phyloP scores from a whole-genome alignment of 2,888 invertebrate species.

The Dexiosoma caninum region DNA sequence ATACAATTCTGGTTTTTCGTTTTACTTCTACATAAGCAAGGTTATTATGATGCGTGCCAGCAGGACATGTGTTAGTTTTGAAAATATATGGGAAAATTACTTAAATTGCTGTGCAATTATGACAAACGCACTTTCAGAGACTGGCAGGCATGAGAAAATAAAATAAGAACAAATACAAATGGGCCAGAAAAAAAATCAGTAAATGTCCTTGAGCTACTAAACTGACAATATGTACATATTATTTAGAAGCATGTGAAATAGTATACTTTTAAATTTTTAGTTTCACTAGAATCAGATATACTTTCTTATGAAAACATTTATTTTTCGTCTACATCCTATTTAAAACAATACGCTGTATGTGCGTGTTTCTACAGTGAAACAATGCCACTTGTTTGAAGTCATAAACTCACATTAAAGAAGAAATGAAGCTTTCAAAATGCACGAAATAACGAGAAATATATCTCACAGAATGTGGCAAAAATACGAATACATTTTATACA shows the following conservation, averaged over 20 bases:
- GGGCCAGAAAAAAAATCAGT: not conserved
- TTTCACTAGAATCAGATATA: no score
- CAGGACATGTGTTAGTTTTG: slow-evolving; percentile 40
- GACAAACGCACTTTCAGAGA: slow-evolving; percentile 27
- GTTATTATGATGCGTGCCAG: slow-evolving; percentile 38
- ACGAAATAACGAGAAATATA: not conserved
- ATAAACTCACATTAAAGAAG: slow-evolving; percentile 35
- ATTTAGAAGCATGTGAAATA: no score
- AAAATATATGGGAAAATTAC: slow-evolving; percentile 18
- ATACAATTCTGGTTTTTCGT: slow-evolving; percentile 21
- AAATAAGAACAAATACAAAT: not conserved
- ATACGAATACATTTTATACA: no score
- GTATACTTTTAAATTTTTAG: no score
- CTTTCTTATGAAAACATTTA: no score
- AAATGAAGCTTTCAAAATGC: slow-evolving; percentile 35
- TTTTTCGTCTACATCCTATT: no score
- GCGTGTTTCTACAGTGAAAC: not conserved
- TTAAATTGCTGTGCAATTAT: slow-evolving; percentile 18
- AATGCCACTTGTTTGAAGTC: not conserved
- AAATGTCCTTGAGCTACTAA: slow-evolving; percentile 48
- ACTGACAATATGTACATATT: no score
- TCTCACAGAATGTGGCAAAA: not conserved
- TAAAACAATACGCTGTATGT: no score
- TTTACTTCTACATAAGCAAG: slow-evolving; percentile 2
- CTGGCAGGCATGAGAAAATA: slow-evolving; percentile 29